Evolutionary conservation across 2,113 vertebrate species (phyloP).

Genomic region (Scomber colias): DNA sequence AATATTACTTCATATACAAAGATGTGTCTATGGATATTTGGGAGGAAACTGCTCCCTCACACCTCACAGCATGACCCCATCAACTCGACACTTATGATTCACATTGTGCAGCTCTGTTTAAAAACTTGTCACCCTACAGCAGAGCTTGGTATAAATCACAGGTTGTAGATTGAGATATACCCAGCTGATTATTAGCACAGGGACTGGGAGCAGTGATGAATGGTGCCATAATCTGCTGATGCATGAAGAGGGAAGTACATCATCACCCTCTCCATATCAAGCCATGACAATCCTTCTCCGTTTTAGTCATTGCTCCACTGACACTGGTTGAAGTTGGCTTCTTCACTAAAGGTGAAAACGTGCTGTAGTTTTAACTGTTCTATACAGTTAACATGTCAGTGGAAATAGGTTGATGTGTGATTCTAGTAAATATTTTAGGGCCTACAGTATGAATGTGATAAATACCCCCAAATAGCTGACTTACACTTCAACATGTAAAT

Average conservation of each 20-base stretch:
- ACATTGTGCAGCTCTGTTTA: slow-evolving; percentile 70
- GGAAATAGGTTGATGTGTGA: not conserved
- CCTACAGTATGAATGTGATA: not conserved
- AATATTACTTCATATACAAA: slow-evolving; percentile 24
- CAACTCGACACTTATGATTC: slow-evolving; percentile 68
- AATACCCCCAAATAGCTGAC: not conserved
- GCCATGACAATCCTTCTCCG: slow-evolving; percentile 57
- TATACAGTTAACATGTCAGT: slow-evolving; percentile 22
- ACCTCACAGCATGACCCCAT: slow-evolving; percentile 52
- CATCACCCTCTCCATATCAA: slow-evolving; percentile 70
- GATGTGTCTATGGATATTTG: slow-evolving; percentile 43
- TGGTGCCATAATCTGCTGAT: slow-evolving; percentile 78
- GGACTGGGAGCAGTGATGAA: slow-evolving; percentile 73
- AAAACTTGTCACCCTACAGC: slow-evolving; percentile 74
- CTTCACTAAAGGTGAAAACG: slow-evolving; percentile 30
- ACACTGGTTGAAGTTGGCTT: slow-evolving; percentile 22
- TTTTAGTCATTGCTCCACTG: slow-evolving; percentile 47
- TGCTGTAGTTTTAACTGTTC: not conserved
- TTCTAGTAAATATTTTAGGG: slow-evolving; percentile 1
- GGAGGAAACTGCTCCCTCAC: slow-evolving; percentile 22
- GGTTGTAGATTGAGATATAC: slow-evolving; percentile 77
- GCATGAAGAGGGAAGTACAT: slow-evolving; percentile 79
- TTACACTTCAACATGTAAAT: not conserved
- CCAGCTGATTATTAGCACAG: slow-evolving; percentile 73
- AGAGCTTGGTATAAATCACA: slow-evolving; percentile 74